Percentiles rank a stretch among this genome's conserved stretches.
Conservation (phyloP, 2,888 invertebrate species). For the Synanthedon myopaeformis region DNA sequence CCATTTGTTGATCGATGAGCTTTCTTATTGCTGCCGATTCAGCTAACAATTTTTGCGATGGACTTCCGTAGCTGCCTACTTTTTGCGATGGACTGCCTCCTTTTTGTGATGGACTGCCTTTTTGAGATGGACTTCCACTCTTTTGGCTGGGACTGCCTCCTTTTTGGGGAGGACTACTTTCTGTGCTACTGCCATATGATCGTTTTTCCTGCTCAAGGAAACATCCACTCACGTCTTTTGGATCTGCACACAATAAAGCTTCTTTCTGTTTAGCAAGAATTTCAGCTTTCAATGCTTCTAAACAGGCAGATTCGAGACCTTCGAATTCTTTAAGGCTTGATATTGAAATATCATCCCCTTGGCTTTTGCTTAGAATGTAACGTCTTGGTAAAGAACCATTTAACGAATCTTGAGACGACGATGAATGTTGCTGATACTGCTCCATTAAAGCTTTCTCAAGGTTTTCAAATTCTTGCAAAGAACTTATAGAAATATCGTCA, state of each 20-base stretch:
- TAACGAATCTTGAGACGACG: conserved; percentile 87
- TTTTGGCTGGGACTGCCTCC: conserved; percentile 55
- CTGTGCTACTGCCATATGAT: conserved; percentile 70
- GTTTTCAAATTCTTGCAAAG: conserved; percentile 94
- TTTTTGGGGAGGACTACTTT: conserved; percentile 70
- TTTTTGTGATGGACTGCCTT: conserved; percentile 62
- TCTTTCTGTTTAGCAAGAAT: conserved; percentile 88
- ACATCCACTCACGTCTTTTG: conserved; percentile 56
- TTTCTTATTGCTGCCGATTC: conserved; percentile 62
- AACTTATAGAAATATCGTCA: conserved; percentile 92
- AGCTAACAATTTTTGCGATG: conserved; percentile 55
- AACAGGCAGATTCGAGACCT: conserved; percentile 88
- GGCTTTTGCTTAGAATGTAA: conserved; percentile 77
- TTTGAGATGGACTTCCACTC: conserved; percentile 35
- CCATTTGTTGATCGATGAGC: conserved; percentile 62
- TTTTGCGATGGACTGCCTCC: conserved; percentile 61
- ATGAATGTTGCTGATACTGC: conserved; percentile 77
- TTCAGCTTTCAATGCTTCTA: conserved; percentile 86
- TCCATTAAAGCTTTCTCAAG: conserved; percentile 89
- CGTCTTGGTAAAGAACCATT: conserved; percentile 85
- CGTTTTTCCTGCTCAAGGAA: conserved; percentile 65
- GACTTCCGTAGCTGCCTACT: conserved; percentile 55
- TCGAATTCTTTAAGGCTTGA: conserved; percentile 94
- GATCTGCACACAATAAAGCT: conserved; percentile 75
- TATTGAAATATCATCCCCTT: conserved; percentile 87